These are phyloP conservation scores for Coptodon bakossiorum DNA, from an alignment of 2,113 vertebrate species.

Conservation along the genomic window DNA sequence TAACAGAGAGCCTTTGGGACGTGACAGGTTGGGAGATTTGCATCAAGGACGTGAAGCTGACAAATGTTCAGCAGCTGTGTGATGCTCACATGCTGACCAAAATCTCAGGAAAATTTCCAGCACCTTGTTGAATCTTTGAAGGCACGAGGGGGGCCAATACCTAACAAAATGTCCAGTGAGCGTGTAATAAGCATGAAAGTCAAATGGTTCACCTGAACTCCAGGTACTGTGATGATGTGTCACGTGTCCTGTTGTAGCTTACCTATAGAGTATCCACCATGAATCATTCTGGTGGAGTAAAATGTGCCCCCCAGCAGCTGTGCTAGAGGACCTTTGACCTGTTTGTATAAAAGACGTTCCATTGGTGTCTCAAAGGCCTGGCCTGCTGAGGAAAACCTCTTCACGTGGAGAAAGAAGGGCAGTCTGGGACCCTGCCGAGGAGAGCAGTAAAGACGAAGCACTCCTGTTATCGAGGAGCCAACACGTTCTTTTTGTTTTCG, in stretches of 20 bases:
- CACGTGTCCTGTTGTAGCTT: neutral
- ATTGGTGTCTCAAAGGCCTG: constrained; percentile 13
- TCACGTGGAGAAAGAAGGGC: neutral
- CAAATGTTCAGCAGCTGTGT: neutral
- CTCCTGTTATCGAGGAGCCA: neutral
- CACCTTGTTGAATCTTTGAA: neutral
- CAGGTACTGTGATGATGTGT: neutral
- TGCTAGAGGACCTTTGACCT: neutral
- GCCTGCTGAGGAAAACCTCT: constrained; percentile 4
- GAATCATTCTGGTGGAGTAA: neutral
- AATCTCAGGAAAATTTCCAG: neutral
- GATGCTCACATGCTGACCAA: neutral
- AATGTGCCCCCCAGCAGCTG: constrained; percentile 2
- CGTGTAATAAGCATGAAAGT: neutral
- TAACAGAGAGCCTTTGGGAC: neutral
- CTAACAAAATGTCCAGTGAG: neutral
- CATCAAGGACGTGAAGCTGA: neutral
- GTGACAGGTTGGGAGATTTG: neutral
- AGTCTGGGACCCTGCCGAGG: constrained; percentile 14
- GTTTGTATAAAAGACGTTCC: neutral
- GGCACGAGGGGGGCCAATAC: neutral
- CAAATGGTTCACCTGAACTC: neutral
- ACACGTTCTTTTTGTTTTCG: neutral
- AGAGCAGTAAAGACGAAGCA: neutral
- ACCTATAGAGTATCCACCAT: constrained; percentile 14